Conservation (phyloP, 2,113 vertebrate species). For the Rhizomys pruinosus region DNA sequence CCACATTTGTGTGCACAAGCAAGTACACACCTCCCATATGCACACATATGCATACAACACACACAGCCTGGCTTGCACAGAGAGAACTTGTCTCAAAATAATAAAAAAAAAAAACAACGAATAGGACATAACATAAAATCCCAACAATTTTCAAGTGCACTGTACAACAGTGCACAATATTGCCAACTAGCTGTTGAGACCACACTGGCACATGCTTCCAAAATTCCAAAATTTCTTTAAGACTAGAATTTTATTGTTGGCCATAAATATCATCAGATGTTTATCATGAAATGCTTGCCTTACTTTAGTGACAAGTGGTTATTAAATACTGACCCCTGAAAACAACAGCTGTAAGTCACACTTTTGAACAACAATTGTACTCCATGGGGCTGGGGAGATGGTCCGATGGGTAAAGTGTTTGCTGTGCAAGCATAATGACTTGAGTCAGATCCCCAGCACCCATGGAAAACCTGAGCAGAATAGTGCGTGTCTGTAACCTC, state of each 20-base stretch:
- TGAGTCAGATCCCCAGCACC: too few species aligned
- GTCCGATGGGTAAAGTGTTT: too few species aligned
- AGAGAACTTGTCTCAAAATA: background rate
- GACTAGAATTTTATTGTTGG: background rate
- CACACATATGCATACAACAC: background rate
- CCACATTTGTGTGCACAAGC: background rate
- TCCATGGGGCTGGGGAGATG: too few species aligned
- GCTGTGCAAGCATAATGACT: too few species aligned
- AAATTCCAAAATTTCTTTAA: background rate
- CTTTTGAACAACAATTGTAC: background rate
- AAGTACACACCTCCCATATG: too few species aligned
- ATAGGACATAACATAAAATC: background rate
- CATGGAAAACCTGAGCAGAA: too few species aligned
- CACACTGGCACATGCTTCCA: background rate
- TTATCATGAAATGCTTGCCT: background rate
- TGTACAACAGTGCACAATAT: too few species aligned
- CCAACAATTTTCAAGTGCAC: background rate
- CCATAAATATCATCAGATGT: background rate
- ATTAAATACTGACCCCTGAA: background rate
- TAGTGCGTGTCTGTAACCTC: too few species aligned
- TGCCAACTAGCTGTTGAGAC: background rate
- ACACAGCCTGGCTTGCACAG: background rate
- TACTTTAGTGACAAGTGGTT: background rate
- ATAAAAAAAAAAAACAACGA: background rate
- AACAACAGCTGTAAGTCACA: background rate